Base-by-base conservation (phyloP, 1,140 invertebrate genomes). In the Macrostomum lignano region DNA sequence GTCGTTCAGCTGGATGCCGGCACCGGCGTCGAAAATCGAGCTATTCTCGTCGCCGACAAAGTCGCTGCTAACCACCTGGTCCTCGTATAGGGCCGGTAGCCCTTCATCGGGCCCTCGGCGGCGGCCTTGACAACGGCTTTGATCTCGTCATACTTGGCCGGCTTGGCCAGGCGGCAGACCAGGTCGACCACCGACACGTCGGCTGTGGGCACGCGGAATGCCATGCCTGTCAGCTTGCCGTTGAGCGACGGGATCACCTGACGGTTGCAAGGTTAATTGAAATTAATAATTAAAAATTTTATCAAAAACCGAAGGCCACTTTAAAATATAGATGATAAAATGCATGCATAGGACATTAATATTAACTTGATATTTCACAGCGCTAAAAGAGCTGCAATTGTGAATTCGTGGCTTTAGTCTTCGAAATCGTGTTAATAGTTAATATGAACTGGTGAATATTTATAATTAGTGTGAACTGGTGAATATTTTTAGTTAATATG, bases 101-200 rank as follows among this genome's bases (percentile, higher is more conserved):
- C 79, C 46, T 17, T 81, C 73, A 46, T 55, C 41, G 23, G 67
- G 67, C 51, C 51, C 35, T 75, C 67, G 28, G 73, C 60, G 0
- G 78, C 75, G 37, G 69, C 68, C 56, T 81, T 84, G 10, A 91
- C 66, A 46, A 71, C 74, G 17, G 65, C 65, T 49, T 84, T 84
- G 52, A 94, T 91, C 23, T 71, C 67, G 14, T 88, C 79, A 49
- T 84, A 78, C 24, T 61, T 66, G 2, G 81, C 26, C 11, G 44
- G 47, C 35, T 63, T 65, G 25, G 55, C 43, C 23, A 67, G 42
- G 34, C 53, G 43, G 39, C 46, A 50, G n/a, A 86, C 94, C 35
- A 96, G 65, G 58, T 94, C 86, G 11, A 94, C 82, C 6, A 94
- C 81, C 1, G 86, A 94, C 0, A 93, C 86, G 60, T 93, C 79